Base-by-base conservation (phyloP, 2,888 invertebrate species). In the Pollenia griseotomentosa region DNA sequence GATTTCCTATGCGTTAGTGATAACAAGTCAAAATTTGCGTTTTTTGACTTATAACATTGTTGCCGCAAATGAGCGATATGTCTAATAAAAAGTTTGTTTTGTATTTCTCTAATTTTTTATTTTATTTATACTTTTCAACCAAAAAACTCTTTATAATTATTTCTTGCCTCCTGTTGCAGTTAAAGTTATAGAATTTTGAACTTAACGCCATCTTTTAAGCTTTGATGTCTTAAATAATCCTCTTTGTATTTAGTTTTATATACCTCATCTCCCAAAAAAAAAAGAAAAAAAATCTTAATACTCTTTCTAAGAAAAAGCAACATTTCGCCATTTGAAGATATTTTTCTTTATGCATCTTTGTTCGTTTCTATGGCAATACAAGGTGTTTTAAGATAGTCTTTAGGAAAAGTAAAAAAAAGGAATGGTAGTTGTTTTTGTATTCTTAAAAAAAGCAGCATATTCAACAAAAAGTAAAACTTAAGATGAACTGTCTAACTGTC, bases 401-500 rank as follows among this genome's bases (percentile, higher is more conserved):
- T n/a, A 63, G 46, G 46, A 55, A 33, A 14, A 65, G 4, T 14
- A 40, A 12, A 7, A 53, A 53, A 12, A 16, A 33, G 0, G 51
- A 59, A 12, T 46, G 33, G 44, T 16, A 46, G 66, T 68, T 16
- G 16, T 33, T n/a, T 65, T 55, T 55, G 51, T 44, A 42, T 63
- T 33, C 6, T 9, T 11, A n/a, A 59, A 8, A 46, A 78, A 11
- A 59, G 7, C 33, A 33, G 5, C 10, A 33, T 33, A 42, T n/a
- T 14, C 16, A 73, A 59, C 59, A 77, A 75, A 44, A 71, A 71
- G 16, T 33, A 40, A 55, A 70, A 70, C n/a, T 23, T 53, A 48
- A 73, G 73, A 73, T 79, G 66, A 84, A 84, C 84, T 74, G 83
- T 83, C 83, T 66, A 68, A 79, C 78, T 79, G 84, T 79, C 79